These are phyloP conservation scores for Colossoma macropomum DNA, from an alignment of 2,113 vertebrate species.

Conservation along the genomic window DNA sequence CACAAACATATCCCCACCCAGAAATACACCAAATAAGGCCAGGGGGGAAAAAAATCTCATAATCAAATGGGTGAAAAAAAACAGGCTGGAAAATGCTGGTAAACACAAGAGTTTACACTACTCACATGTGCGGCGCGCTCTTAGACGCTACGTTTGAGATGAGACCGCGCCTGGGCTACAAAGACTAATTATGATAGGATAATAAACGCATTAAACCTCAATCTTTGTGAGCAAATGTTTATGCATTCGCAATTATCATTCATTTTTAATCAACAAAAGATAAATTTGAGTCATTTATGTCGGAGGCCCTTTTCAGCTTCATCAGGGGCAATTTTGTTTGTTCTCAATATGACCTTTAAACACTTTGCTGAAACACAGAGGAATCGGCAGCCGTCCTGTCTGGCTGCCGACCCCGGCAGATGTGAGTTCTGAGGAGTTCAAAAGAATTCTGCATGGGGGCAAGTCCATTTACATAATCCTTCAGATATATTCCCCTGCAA, in stretches of 20 bases:
- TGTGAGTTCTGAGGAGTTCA: slow-evolving; percentile 86
- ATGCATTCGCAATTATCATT: slow-evolving; percentile 55
- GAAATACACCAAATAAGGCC: slow-evolving; percentile 84
- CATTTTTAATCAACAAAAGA: slow-evolving; percentile 71
- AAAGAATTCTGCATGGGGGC: slow-evolving; percentile 84
- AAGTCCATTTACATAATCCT: slow-evolving; percentile 85
- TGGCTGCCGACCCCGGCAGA: slow-evolving; percentile 84
- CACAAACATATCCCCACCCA: slow-evolving; percentile 85
- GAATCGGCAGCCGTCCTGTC: slow-evolving; percentile 79
- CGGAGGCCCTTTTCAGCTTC: slow-evolving; percentile 66
- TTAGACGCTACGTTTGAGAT: slow-evolving; percentile 22
- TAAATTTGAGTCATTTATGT: slow-evolving; percentile 75
- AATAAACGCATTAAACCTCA: slow-evolving; percentile 77
- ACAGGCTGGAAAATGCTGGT: slow-evolving; percentile 74
- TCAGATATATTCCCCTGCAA: slow-evolving; percentile 85
- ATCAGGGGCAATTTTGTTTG: slow-evolving; percentile 79
- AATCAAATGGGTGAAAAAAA: slow-evolving; percentile 74
- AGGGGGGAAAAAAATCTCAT: slow-evolving; percentile 72
- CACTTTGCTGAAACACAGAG: slow-evolving; percentile 75
- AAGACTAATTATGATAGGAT: slow-evolving; percentile 78
- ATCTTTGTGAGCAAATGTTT: slow-evolving; percentile 43
- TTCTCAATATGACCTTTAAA: slow-evolving; percentile 82
- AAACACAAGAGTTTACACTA: slow-evolving; percentile 75
- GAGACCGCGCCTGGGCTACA: slow-evolving; percentile 28
- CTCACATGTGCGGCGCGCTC: slow-evolving; percentile 58